Percentiles rank a stretch among this genome's conserved stretches.
Evolutionary conservation across 2,888 invertebrate species (phyloP).

Genomic region (Epirrhoe alternata): DNA sequence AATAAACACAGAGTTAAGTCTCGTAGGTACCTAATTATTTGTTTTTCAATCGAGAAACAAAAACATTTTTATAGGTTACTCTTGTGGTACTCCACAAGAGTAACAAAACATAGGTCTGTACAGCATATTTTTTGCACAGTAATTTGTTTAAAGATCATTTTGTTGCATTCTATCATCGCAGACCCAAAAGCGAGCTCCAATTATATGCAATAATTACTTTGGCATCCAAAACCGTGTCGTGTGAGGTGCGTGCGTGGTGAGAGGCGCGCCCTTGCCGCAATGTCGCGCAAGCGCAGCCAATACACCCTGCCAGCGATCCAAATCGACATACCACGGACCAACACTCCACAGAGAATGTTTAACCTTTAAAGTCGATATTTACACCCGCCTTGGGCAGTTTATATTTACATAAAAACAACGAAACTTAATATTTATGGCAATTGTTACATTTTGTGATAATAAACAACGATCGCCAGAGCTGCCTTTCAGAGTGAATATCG

Average conservation of each 20-base stretch:
- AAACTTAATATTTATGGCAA: conserved; percentile 35
- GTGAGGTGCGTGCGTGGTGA: conserved; percentile 71
- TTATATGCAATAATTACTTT: conserved; percentile 65
- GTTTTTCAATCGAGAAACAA: conserved; percentile 3
- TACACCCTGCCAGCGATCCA: conserved; percentile 37
- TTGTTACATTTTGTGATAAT: conserved; percentile 30
- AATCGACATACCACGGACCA: conserved; percentile 48
- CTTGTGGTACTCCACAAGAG: too few relatives aligned
- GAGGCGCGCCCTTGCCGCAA: conserved; percentile 81
- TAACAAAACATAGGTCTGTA: too few relatives aligned
- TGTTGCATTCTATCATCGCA: conserved; percentile 46
- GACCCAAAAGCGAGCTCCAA: conserved; percentile 44
- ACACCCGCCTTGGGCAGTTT: conserved; percentile 42
- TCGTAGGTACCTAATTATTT: neutral
- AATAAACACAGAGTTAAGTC: neutral
- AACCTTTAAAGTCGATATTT: conserved; percentile 56
- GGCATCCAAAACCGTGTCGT: conserved; percentile 68
- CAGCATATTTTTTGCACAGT: conserved; percentile 25
- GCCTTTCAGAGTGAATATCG: conserved; percentile 18
- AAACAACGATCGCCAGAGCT: conserved; percentile 26
- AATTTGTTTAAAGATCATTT: conserved; percentile 41
- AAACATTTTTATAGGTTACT: neutral
- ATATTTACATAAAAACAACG: conserved; percentile 36
- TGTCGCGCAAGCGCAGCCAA: conserved; percentile 63
- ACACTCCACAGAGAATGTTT: conserved; percentile 65